phyloP scores from a whole-genome alignment of 2,888 invertebrate species.

The Cephus spinipes region DNA sequence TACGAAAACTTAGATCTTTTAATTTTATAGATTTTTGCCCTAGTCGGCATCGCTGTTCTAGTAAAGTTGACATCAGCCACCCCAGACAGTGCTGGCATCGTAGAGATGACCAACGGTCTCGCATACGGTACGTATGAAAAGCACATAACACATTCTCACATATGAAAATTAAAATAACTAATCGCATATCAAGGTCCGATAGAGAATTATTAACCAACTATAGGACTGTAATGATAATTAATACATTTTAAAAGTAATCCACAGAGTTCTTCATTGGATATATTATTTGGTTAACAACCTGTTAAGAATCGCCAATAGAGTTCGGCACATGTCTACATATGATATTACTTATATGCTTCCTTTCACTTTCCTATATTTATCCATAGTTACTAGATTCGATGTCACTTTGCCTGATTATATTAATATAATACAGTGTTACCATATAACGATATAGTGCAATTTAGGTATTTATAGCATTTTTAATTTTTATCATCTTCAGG shows the following conservation, averaged over 20 bases:
- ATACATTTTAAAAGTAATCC: not conserved
- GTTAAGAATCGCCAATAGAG: not conserved
- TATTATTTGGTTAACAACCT: not conserved
- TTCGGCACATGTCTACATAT: conserved; percentile 1
- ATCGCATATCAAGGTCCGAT: not conserved
- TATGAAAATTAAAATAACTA: not conserved
- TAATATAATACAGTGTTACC: not conserved
- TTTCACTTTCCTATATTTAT: conserved; percentile 28
- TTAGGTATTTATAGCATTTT: not conserved
- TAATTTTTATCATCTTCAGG: conserved; percentile 61
- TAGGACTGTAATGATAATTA: not conserved
- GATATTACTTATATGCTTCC: not conserved
- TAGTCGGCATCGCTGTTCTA: conserved; percentile 30
- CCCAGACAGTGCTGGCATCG: conserved; percentile 65
- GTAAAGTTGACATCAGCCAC: conserved; percentile 28
- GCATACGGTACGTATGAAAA: conserved; percentile 59
- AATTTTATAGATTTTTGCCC: conserved; percentile 21
- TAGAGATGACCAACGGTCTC: conserved; percentile 62
- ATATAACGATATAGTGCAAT: not conserved
- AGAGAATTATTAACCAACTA: not conserved
- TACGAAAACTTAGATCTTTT: not conserved
- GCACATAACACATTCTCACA: not conserved
- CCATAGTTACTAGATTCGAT: not conserved
- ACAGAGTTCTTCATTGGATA: not conserved
- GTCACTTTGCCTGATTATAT: not conserved